Percentiles rank a stretch among this genome's conserved stretches.
Conservation (phyloP, 2,797 vertebrate genomes). For the Nasua narica region DNA sequence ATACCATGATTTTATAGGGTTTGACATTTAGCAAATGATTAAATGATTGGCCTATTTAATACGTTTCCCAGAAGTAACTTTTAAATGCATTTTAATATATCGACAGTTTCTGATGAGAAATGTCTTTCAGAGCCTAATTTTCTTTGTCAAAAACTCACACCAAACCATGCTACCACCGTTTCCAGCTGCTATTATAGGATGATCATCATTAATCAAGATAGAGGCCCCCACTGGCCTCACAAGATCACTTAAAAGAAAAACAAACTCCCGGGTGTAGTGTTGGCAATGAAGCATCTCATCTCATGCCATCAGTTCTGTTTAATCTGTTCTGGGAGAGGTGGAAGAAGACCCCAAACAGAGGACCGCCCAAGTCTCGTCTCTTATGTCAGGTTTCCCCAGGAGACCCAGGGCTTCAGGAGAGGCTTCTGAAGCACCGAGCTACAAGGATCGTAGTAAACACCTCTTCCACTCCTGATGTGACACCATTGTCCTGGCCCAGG, state of each 20-base stretch:
- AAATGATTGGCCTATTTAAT: slow-evolving; percentile 37
- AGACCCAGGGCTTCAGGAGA: neutral
- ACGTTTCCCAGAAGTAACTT: slow-evolving; percentile 57
- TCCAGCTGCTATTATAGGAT: neutral
- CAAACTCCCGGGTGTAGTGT: neutral
- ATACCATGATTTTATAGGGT: slow-evolving; percentile 51
- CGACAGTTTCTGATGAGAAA: slow-evolving; percentile 58
- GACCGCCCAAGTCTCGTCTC: neutral
- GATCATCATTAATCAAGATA: neutral
- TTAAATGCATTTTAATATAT: slow-evolving; percentile 59
- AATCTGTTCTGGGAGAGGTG: neutral
- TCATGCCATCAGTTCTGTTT: neutral
- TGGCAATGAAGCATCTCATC: neutral
- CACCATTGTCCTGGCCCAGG: neutral
- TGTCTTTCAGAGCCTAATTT: slow-evolving; percentile 58
- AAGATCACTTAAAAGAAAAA: neutral
- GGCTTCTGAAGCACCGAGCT: neutral
- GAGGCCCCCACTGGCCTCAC: neutral
- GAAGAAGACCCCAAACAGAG: neutral
- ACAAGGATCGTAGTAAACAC: neutral
- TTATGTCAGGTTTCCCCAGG: neutral
- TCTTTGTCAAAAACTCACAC: slow-evolving; percentile 41
- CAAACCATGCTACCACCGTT: neutral
- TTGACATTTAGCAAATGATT: slow-evolving; percentile 52
- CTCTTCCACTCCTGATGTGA: neutral